A percentile compares a stretch with the other conserved stretches of the same genome.
Evolutionary conservation across 2,888 invertebrate genomes (phyloP).

Genomic region (Hecatera dysodea): DNA sequence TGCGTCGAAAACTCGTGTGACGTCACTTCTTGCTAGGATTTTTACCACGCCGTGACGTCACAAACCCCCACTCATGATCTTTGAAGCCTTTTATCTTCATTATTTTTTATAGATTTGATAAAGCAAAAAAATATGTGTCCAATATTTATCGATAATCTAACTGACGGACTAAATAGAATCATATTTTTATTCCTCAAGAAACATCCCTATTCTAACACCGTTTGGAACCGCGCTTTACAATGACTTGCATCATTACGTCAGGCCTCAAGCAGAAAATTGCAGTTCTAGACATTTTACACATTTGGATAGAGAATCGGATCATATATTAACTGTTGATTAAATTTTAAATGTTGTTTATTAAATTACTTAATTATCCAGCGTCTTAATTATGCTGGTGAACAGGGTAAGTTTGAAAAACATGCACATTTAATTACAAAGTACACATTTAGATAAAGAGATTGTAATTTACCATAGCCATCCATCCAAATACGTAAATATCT

Average conservation of each 20-base stretch:
- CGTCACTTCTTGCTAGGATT: too few relatives aligned
- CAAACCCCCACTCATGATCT: too few relatives aligned
- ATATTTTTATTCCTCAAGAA: too few relatives aligned
- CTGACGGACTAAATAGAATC: too few relatives aligned
- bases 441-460: slow-evolving; percentile 23
- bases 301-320: slow-evolving; percentile 48
- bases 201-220: slow-evolving; percentile 13
- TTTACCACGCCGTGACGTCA: too few relatives aligned
- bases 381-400: slow-evolving; percentile 8
- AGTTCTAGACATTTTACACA: slow-evolving; percentile 58
- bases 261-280: slow-evolving; percentile 38
- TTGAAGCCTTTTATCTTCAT: too few relatives aligned
- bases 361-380: slow-evolving; percentile 10
- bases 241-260: slow-evolving; percentile 17
- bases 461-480: slow-evolving; percentile 14
- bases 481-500: slow-evolving; percentile 61
- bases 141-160: too few relatives aligned
- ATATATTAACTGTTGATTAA: background rate
- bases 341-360: slow-evolving; percentile 10
- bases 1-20: too few relatives aligned
- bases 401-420: slow-evolving; percentile 27
- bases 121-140: too few relatives aligned
- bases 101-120: too few relatives aligned
- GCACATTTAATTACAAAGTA: slow-evolving; percentile 20
- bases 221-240: slow-evolving; percentile 44